Evolutionary conservation across 2,797 vertebrate species (phyloP).

Genomic region (Hypotaenidia okinawae): DNA sequence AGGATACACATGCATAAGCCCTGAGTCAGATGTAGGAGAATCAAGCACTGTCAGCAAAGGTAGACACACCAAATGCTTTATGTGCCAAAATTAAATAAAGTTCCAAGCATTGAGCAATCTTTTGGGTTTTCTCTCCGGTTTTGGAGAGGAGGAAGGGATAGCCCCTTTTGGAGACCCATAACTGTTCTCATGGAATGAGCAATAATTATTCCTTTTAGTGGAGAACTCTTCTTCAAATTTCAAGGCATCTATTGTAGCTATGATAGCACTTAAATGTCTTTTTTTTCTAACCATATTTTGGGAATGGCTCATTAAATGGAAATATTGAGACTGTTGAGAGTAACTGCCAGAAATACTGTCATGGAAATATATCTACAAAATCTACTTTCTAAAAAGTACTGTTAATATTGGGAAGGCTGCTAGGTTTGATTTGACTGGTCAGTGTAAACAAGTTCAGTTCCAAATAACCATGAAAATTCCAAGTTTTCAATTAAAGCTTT

Average conservation of each 20-base stretch:
- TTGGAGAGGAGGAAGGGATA: background rate
- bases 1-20: fast-evolving
- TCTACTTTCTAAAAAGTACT: background rate
- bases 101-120: background rate
- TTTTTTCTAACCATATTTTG: background rate
- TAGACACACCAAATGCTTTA: background rate
- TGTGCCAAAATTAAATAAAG: background rate
- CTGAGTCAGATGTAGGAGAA: background rate
- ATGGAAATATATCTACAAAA: background rate
- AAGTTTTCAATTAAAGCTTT: background rate
- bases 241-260: background rate
- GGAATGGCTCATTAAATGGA: background rate
- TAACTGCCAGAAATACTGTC: background rate
- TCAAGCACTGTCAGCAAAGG: background rate
- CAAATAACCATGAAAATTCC: background rate
- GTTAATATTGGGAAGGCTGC: background rate
- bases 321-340: background rate
- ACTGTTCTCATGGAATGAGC: background rate
- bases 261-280: background rate
- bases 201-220: background rate
- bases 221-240: background rate
- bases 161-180: background rate
- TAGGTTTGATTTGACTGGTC: background rate
- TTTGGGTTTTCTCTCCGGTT: background rate
- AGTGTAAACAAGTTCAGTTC: background rate